phyloP scores from a whole-genome alignment of 2,113 vertebrate species.

The Myotis brandtii region DNA sequence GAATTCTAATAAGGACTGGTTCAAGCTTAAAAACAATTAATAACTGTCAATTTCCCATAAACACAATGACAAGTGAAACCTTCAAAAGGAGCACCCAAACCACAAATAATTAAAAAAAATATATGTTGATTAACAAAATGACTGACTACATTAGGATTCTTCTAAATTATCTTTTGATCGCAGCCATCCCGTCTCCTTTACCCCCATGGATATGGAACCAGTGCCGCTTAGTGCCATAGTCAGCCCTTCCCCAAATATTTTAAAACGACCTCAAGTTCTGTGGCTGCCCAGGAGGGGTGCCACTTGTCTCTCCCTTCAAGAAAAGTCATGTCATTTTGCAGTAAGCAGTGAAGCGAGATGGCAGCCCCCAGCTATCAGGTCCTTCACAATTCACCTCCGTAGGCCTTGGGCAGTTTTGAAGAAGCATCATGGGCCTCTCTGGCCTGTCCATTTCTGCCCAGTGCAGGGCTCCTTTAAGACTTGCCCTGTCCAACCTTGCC shows the following conservation, averaged over 20 bases:
- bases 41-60: constrained; percentile 78
- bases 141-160: constrained; percentile 28
- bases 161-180: constrained; percentile 41
- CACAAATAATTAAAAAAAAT: constrained; percentile 61
- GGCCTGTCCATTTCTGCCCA: not conserved
- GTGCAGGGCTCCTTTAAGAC: not conserved
- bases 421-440: not conserved
- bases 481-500: not conserved
- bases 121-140: constrained; percentile 65
- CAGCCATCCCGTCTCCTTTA: accelerated
- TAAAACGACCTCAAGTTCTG: not conserved
- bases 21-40: constrained; percentile 71
- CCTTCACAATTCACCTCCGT: not conserved
- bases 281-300: not conserved
- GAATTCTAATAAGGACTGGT: constrained; percentile 80
- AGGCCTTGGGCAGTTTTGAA: not conserved
- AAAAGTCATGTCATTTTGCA: not conserved
- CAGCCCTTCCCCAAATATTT: not conserved
- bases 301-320: not conserved
- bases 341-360: not conserved
- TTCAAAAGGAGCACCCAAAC: constrained; percentile 57
- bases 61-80: constrained; percentile 62
- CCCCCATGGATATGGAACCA: not conserved
- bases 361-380: not conserved
- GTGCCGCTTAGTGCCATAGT: not conserved